Evolutionary conservation across 2,888 invertebrate genomes (phyloP), one percentile per base, ranked within the genome.

Genomic region (Agrochola litura): DNA sequence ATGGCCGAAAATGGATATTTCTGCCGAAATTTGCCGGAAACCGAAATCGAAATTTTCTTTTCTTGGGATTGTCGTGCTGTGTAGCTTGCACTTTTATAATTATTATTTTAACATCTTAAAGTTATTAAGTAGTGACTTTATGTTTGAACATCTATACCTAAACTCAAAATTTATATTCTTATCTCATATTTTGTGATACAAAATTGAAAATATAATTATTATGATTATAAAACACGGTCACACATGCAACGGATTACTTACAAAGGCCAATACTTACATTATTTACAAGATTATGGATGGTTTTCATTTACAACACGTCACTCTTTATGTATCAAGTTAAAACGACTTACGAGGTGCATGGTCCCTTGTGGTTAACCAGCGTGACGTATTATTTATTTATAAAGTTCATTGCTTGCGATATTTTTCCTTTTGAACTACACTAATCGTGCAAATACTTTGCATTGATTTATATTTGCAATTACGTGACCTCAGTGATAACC

Each of bases 401-500:
- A 68, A 77, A 77, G 73, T 84, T 77, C 77, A 86, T 75, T 86
- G 76, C 65, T 76, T 75, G 43, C 67, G n/a, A 43, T 79, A 77
- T 79, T 77, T 76, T 81, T 85, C 79, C 78, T 79, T 79, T 52
- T 58, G 65, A 76, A 76, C 68, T 58, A 3, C 65, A 69, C 64
- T 72, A 74, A 43, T 60, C 52, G 65, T 56, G 63, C 54, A 71
- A 73, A 71, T 86, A 80, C 67, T 66, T 66, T 77, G 66, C 72
- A 76, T 82, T 84, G 86, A 84, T 82, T 87, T 80, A 82, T 82
- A 85, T 80, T 81, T 76, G 79, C 81, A 76, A 74, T 72, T 71
- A 74, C 67, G 16, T 78, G 84, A 83, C 89, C 89, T 80, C 41
- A 25, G 43, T 67, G 90, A 89, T 89, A 89, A 89, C 87, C 89